Evolutionary conservation across 2,888 invertebrate genomes (phyloP).

Genomic region (Marronus borbonicus): DNA sequence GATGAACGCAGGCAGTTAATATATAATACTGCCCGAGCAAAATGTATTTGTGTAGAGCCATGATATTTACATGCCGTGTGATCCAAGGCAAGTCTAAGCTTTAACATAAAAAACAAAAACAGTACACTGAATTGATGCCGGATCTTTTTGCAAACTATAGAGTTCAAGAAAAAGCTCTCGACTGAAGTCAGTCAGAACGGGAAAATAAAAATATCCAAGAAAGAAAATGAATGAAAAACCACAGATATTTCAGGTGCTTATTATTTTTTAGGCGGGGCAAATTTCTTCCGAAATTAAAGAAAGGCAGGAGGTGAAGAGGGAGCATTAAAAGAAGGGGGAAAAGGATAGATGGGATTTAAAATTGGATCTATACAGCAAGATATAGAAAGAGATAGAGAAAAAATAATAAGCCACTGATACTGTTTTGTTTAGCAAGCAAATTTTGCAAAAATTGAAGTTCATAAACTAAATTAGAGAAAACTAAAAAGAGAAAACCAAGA

Average conservation of each 20-base stretch:
- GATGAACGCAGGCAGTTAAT: constrained; percentile 62
- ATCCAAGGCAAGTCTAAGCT: constrained; percentile 67
- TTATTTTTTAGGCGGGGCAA: constrained; percentile 55
- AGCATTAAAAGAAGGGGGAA: neutral
- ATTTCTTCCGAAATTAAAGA: constrained; percentile 40
- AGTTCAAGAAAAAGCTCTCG: constrained; percentile 56
- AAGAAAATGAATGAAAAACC: neutral
- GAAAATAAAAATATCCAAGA: constrained; percentile 46
- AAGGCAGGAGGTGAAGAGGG: neutral
- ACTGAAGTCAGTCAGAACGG: constrained; percentile 52
- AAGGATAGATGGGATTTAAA: no score
- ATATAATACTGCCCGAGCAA: constrained; percentile 66
- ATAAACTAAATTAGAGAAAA: neutral
- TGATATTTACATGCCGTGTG: constrained; percentile 68
- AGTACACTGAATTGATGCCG: constrained; percentile 61
- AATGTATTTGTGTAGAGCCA: constrained; percentile 70
- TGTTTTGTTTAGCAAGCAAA: constrained; percentile 66
- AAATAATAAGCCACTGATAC: constrained; percentile 56
- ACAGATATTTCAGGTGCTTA: constrained; percentile 55
- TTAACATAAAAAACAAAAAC: constrained; percentile 53
- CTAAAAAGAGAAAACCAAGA: neutral
- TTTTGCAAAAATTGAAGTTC: constrained; percentile 55
- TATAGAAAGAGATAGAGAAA: neutral
- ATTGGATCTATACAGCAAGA: no score
- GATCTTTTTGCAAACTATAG: constrained; percentile 63